Evolutionary conservation across 2,113 vertebrate genomes (phyloP), one percentile per base, ranked within the genome.

Genomic region (Ivindomyrus marchei): DNA sequence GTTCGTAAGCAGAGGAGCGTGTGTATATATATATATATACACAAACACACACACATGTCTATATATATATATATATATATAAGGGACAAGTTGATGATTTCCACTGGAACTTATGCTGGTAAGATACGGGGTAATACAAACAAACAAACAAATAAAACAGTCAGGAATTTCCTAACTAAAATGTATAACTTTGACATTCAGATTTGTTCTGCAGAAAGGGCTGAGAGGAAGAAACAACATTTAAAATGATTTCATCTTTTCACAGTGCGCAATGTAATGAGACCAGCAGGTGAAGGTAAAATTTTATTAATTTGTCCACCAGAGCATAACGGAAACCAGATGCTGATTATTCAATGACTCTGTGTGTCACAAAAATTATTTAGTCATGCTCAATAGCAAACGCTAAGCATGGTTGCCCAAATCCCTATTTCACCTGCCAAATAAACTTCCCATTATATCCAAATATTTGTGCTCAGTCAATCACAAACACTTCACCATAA

Each of bases 341-440:
- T 85, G 83, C 45, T 85, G 42, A 85, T 46, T 85, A 85, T 46
- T 85, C 83, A 85, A 42, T 85, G 83, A 47, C 42, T 84, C 80
- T n/a, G 83, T 31, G 27, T 85, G 83, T 85, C 83, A 47, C 21
- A 85, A 47, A 62, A 52, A 27, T 87, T 87, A 58, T 58, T 58
- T 39, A 88, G 31, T 58, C 36, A 58, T 58, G 87, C 46, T 58
- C 87, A 88, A 58, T 58, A 58, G 50, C 50, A 88, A 21, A 49
- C 3, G 21, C 49, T 49, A 87, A 87, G n/a, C 85, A 56, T n/a
- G 27, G 19, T 19, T 39, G 50, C 46, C 19, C 27, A 52, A 36
- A 87, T 87, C 46, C 87, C 53, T 24, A 39, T 62, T 88, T 88
- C 52, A 87, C 21, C 85, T 87, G 85, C 85, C 21, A 88, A 58